Conservation (phyloP, 2,888 invertebrate genomes). For the Malthinus flaveolus region DNA sequence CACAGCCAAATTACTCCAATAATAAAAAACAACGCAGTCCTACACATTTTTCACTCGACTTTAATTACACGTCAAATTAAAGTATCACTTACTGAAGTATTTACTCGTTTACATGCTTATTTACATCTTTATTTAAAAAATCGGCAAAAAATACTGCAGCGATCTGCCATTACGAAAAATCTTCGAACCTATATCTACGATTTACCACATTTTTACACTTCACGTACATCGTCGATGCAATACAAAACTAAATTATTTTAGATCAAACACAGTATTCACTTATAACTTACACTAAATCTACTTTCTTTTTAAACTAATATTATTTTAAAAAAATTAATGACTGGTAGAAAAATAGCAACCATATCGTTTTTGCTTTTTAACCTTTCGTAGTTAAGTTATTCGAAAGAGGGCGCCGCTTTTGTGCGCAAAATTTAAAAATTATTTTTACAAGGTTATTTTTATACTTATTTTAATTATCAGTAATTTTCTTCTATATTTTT, state of each 20-base stretch:
- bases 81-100: slow-evolving; percentile 32
- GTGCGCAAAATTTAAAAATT: slow-evolving; percentile 20
- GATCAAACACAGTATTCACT: slow-evolving; percentile 11
- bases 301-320: slow-evolving; percentile 28
- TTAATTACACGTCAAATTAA: slow-evolving; percentile 29
- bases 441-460: neutral
- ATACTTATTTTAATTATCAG: neutral
- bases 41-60: slow-evolving; percentile 41
- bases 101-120: slow-evolving; percentile 37
- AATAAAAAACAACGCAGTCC: slow-evolving; percentile 43
- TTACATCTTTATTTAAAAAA: slow-evolving; percentile 41
- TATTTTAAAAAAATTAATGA: slow-evolving; percentile 37
- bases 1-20: slow-evolving; percentile 45
- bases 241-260: neutral
- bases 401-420: slow-evolving; percentile 25
- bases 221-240: slow-evolving; percentile 12
- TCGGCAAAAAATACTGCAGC: slow-evolving; percentile 42
- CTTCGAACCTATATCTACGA: slow-evolving; percentile 25
- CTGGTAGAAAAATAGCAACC: slow-evolving; percentile 42
- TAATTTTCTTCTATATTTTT: no score
- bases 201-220: slow-evolving; percentile 23
- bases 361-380: slow-evolving; percentile 36
- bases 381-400: slow-evolving; percentile 14
- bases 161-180: slow-evolving; percentile 35
- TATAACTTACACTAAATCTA: slow-evolving; percentile 31